Conservation (phyloP, 2,113 vertebrate species). For the Ptilonorhynchus violaceus region DNA sequence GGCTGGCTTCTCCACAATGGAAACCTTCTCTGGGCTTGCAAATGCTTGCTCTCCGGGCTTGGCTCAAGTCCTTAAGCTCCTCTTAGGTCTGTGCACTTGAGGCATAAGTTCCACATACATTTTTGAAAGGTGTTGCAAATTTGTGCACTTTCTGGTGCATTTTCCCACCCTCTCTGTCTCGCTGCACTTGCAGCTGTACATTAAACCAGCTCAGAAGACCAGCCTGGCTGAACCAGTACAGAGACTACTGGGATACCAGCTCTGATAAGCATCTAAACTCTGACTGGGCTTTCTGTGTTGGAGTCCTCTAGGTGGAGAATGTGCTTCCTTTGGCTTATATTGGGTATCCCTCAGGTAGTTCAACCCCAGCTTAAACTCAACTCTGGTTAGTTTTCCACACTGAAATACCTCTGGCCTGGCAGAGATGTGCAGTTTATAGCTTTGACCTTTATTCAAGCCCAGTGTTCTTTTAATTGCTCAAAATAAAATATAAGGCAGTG, state of each 20-base stretch:
- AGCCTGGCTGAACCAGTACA: not conserved
- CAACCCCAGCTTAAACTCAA: not conserved
- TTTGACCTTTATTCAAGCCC: constrained; percentile 1
- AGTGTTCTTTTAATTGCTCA: not conserved
- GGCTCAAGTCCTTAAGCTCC: not conserved
- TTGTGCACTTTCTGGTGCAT: not conserved
- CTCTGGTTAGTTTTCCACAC: accelerated
- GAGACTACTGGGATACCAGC: not conserved
- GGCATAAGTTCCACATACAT: accelerated
- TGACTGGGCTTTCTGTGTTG: not conserved
- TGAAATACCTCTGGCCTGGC: not conserved
- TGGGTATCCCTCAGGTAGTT: not conserved
- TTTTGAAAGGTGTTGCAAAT: not conserved
- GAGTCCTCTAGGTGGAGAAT: not conserved
- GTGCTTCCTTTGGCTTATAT: not conserved
- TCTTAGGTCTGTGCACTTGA: not conserved
- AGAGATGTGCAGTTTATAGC: not conserved
- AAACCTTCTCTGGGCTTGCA: not conserved
- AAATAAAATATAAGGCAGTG: not conserved
- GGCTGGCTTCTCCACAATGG: not conserved
- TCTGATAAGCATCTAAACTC: not conserved
- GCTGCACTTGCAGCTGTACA: not conserved
- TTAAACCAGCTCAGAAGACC: not conserved
- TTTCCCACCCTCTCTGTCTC: not conserved
- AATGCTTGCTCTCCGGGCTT: not conserved